These are phyloP conservation scores for Nephotettix cincticeps DNA, from an alignment of 1,140 invertebrate genomes.

Conservation along the genomic window DNA sequence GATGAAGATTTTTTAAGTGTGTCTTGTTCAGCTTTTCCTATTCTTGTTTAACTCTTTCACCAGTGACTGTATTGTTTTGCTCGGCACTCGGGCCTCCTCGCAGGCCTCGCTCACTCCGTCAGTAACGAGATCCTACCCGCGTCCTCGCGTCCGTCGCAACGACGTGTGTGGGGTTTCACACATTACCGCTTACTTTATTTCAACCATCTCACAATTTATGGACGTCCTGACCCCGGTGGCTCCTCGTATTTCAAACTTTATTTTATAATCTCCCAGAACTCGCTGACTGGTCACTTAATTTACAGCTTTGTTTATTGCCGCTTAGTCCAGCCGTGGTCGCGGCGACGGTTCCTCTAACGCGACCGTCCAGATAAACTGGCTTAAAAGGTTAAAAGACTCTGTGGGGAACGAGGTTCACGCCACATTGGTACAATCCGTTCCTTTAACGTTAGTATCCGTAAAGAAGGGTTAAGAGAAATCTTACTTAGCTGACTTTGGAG, in stretches of 20 bases:
- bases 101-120: too few relatives aligned
- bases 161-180: background rate
- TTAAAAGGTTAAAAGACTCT: background rate
- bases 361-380: background rate
- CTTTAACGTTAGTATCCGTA: too few relatives aligned
- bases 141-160: background rate
- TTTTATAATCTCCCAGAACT: slow-evolving; percentile 6
- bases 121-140: background rate
- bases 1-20: too few relatives aligned
- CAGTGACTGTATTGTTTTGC: too few relatives aligned
- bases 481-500: too few relatives aligned
- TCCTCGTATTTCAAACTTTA: slow-evolving; percentile 23
- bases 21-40: too few relatives aligned
- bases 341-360: background rate
- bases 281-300: slow-evolving; percentile 17
- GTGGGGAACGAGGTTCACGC: too few relatives aligned
- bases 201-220: slow-evolving; percentile 5
- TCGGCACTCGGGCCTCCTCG: too few relatives aligned
- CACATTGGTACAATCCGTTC: too few relatives aligned
- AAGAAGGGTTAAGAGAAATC: too few relatives aligned
- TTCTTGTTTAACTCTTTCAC: too few relatives aligned
- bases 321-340: background rate
- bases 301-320: slow-evolving; percentile 21
- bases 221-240: background rate
- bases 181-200: background rate